Evolutionary conservation across 2,113 vertebrate genomes (phyloP).

Genomic region (Stercorarius parasiticus): DNA sequence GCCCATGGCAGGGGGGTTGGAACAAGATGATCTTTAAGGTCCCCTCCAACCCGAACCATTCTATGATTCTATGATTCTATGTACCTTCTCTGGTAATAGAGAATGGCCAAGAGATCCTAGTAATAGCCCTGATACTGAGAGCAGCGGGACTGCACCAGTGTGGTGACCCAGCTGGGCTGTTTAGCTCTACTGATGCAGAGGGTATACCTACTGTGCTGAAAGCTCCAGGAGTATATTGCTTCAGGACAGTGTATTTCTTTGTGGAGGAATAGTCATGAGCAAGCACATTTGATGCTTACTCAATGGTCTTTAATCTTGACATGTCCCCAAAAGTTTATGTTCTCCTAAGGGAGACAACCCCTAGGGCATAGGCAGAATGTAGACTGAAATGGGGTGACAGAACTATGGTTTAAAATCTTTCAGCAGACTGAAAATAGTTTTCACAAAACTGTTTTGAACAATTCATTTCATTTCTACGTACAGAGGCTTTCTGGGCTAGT

Average conservation of each 20-base stretch:
- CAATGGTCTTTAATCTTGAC: neutral
- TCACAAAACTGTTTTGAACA: neutral
- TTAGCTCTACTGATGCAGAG: neutral
- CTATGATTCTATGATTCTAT: too few relatives aligned
- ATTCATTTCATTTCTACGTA: neutral
- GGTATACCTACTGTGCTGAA: neutral
- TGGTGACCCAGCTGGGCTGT: neutral
- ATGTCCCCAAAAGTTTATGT: neutral
- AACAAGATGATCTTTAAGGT: too few relatives aligned
- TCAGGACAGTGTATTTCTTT: neutral
- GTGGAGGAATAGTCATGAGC: neutral
- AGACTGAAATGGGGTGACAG: neutral
- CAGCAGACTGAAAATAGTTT: neutral
- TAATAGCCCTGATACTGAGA: neutral
- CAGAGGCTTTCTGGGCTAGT: neutral
- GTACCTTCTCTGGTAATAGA: neutral
- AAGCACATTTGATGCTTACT: neutral
- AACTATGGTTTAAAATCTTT: neutral
- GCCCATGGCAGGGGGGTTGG: too few relatives aligned
- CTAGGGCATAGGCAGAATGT: neutral
- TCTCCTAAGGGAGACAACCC: neutral
- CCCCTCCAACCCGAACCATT: too few relatives aligned
- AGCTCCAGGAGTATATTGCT: neutral
- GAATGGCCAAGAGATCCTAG: neutral
- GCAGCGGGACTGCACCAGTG: neutral